phyloP scores from a whole-genome alignment of 2,113 vertebrate species.

The Narcine bancroftii region DNA sequence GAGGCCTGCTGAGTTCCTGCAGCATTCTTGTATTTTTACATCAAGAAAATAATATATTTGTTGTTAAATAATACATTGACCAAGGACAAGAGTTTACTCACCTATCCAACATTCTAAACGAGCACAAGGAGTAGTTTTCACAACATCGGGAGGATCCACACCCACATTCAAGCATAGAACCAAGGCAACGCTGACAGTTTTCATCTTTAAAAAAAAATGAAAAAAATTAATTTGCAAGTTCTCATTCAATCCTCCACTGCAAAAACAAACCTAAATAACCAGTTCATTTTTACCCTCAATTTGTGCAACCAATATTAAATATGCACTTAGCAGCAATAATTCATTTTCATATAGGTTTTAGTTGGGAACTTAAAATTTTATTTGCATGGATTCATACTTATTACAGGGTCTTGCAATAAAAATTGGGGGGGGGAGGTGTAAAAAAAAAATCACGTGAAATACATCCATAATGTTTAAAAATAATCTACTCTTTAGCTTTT shows the following conservation, averaged over 20 bases:
- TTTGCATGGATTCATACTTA: not conserved
- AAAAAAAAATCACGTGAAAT: too few species aligned
- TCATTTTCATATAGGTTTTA: not conserved
- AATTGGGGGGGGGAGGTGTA: too few species aligned
- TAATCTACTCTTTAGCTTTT: too few species aligned
- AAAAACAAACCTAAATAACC: not conserved
- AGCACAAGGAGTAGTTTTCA: conserved; percentile 95
- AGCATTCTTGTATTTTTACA: too few species aligned
- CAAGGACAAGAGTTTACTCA: conserved; percentile 48
- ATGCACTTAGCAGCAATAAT: not conserved
- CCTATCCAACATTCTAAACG: conserved; percentile 96
- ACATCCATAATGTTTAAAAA: not conserved
- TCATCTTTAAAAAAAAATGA: conserved; percentile 72
- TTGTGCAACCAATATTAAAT: not conserved
- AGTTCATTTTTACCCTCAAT: not conserved
- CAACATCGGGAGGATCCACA: conserved; percentile 94
- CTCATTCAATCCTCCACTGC: not conserved
- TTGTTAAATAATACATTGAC: not conserved
- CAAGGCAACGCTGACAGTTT: conserved; percentile 96
- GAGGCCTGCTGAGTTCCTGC: too few species aligned
- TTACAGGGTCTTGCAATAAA: too few species aligned
- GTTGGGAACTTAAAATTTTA: not conserved
- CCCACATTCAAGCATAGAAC: conserved; percentile 95
- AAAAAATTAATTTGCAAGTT: conserved; percentile 2
- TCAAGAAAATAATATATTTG: not conserved